Conservation (phyloP, 2,113 vertebrate genomes). For the Engystomops pustulosus region DNA sequence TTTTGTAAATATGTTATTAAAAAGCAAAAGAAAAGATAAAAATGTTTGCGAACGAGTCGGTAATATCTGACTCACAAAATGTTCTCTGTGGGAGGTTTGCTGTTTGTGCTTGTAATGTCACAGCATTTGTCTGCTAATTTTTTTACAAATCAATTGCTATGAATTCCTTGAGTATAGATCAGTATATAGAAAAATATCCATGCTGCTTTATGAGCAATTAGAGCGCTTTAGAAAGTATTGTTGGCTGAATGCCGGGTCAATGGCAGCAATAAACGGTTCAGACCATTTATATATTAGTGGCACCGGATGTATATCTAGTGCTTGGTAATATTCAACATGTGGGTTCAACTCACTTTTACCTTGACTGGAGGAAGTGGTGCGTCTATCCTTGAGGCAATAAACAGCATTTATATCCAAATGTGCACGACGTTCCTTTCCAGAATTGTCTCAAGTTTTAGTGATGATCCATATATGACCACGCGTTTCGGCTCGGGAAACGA, state of each 20-base stretch:
- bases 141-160: constrained; percentile 13
- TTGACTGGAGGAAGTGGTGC: too few species aligned
- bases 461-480: too few species aligned
- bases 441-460: too few species aligned
- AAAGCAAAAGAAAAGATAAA: neutral
- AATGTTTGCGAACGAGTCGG: constrained; percentile 11
- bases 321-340: too few species aligned
- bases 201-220: neutral
- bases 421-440: too few species aligned
- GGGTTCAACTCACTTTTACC: too few species aligned
- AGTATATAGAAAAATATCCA: neutral
- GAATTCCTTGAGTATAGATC: neutral
- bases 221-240: neutral
- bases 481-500: too few species aligned
- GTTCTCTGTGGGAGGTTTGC: constrained; percentile 29
- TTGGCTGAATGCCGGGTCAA: neutral
- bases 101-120: constrained; percentile 47
- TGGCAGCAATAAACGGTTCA: neutral
- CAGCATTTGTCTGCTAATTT: constrained; percentile 19
- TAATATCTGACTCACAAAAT: constrained; percentile 33
- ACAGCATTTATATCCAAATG: too few species aligned
- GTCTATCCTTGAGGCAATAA: too few species aligned
- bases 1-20: constrained; percentile 7
- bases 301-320: neutral
- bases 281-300: neutral